Conservation (phyloP, 2,113 vertebrate species). For the Aythya baeri region DNA sequence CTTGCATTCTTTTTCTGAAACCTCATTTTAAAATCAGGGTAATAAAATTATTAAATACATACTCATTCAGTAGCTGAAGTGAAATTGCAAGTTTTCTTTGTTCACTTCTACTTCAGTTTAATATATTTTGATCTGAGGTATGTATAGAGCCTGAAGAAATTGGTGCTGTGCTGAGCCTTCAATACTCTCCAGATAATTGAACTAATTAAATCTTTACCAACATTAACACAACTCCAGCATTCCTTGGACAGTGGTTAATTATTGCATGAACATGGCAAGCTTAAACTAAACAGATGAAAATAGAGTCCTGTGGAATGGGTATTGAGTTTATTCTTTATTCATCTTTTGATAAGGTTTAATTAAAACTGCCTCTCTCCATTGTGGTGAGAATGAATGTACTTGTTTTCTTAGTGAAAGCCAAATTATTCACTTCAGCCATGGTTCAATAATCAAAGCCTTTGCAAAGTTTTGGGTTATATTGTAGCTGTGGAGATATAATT, state of each 20-base stretch:
- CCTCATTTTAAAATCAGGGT: constrained; percentile 43
- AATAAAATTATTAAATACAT: constrained; percentile 68
- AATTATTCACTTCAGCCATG: constrained; percentile 92
- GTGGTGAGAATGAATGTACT: constrained; percentile 91
- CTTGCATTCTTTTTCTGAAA: constrained; percentile 41
- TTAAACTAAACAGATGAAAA: constrained; percentile 88
- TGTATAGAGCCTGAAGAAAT: constrained; percentile 79
- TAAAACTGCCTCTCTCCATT: constrained; percentile 93
- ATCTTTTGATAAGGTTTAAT: constrained; percentile 97
- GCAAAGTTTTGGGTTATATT: constrained; percentile 86
- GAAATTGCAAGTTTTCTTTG: constrained; percentile 64
- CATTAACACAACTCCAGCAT: constrained; percentile 82
- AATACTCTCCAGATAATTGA: constrained; percentile 84
- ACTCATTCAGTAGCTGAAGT: constrained; percentile 58
- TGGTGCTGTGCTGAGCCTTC: constrained; percentile 75
- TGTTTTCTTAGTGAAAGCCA: constrained; percentile 91
- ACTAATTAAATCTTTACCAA: constrained; percentile 89
- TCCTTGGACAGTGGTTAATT: constrained; percentile 84
- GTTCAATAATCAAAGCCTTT: constrained; percentile 93
- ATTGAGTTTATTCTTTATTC: constrained; percentile 91
- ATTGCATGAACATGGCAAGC: constrained; percentile 81
- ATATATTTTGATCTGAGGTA: constrained; percentile 79
- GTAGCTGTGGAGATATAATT: constrained; percentile 86
- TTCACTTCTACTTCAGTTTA: constrained; percentile 71
- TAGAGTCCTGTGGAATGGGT: constrained; percentile 83